Evolutionary conservation across 1,140 invertebrate genomes (phyloP), one percentile per base, ranked within the genome.

Genomic region (Drosophila nebulosa): DNA sequence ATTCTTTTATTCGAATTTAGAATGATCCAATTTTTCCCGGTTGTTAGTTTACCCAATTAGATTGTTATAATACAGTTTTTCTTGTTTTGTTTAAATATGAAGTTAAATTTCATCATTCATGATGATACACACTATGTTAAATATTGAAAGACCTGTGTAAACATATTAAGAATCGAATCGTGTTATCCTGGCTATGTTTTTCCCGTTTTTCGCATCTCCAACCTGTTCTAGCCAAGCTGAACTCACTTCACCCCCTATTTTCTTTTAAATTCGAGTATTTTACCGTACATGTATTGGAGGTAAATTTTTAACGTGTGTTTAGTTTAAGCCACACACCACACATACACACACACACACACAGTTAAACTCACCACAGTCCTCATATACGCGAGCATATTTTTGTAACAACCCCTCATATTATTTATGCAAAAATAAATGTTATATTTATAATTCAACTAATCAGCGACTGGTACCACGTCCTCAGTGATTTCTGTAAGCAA

Each of bases 391-490:
- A 63, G 66, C 81, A 57, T 77, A 80, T 78, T 81, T 88, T 83
- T 86, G 78, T 86, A 78, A 64, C 61, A 78, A 64, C 52, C 50
- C 52, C 50, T 57, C 52, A 46, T 70, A 74, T 74, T 78, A 72
- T 78, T 72, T 80, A 88, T 85, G 65, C 76, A 86, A 65, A 68
- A 74, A 83, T 88, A 86, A 86, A 86, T 78, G 83, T 89, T 88
- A 86, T 86, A 89, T 88, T 86, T 89, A 83, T 76, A 86, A 72
- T 79, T 77, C 51, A 69, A 63, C 60, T 74, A 72, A 74, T 66
- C 79, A 6, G 84, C 81, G 24, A 89, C 81, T 14, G 78, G 71
- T 53, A 83, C 71, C 6, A 83, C 69, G 18, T 84, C 86, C 63
- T 88, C 80, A 4, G 68, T 90, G 64, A 79, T 89, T 66, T 89